phyloP scores from a whole-genome alignment of 2,113 vertebrate genomes.

The Octodon degus region DNA sequence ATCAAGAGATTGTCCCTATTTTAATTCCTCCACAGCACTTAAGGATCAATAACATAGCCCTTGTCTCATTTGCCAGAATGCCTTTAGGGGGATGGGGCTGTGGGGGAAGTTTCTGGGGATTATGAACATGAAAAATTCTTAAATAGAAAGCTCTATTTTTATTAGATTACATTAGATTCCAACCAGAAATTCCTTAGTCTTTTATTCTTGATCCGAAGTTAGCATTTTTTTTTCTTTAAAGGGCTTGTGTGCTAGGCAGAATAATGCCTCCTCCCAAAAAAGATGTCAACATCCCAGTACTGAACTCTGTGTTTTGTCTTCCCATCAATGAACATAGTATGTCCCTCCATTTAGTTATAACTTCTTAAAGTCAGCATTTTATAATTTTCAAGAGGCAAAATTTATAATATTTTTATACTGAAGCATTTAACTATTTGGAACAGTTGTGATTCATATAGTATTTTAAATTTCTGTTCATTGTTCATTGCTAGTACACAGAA shows the following conservation, averaged over 20 bases:
- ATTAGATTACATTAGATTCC: slow-evolving; percentile 10
- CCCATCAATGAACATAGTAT: background rate
- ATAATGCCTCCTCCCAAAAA: slow-evolving; percentile 1
- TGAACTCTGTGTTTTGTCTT: background rate
- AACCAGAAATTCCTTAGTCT: slow-evolving; percentile 36
- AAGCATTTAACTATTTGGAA: background rate
- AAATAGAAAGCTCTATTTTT: slow-evolving; percentile 43
- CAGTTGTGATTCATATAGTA: background rate
- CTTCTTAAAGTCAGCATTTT: background rate
- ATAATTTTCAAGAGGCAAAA: background rate
- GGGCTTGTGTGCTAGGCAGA: background rate
- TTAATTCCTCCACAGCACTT: slow-evolving; percentile 50
- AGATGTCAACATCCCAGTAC: background rate
- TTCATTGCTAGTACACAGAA: background rate
- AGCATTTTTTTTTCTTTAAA: slow-evolving; percentile 39
- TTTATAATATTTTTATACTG: background rate
- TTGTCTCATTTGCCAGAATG: slow-evolving; percentile 54
- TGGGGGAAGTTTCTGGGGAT: background rate
- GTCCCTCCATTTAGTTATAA: background rate
- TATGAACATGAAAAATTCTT: slow-evolving; percentile 46
- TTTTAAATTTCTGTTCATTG: slow-evolving; percentile 25
- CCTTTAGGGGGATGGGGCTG: background rate
- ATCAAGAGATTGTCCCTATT: slow-evolving; percentile 56
- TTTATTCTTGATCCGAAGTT: slow-evolving; percentile 21
- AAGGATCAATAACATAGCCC: background rate